Evolutionary conservation across 92 coral and sea anemone genomes (phyloP).

Genomic region (Umimayanthus chanpuru): DNA sequence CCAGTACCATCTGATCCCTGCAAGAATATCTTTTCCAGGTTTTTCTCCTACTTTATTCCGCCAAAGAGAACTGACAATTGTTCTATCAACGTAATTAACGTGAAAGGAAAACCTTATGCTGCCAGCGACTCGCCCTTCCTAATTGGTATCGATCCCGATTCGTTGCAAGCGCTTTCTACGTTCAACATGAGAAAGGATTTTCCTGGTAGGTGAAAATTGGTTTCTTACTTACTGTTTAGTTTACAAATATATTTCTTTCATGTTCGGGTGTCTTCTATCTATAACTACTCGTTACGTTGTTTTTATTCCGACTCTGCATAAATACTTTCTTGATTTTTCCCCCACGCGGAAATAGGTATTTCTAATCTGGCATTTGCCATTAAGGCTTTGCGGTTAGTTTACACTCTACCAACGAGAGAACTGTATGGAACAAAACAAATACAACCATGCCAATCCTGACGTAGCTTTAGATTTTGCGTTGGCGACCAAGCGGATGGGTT

Average conservation of each 20-base stretch:
- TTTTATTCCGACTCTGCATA: not conserved
- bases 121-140: slow-evolving; percentile 94
- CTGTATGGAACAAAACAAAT: too few relatives aligned
- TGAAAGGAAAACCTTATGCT: slow-evolving; percentile 86
- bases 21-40: slow-evolving; percentile 91
- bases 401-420: too few relatives aligned
- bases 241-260: too few relatives aligned
- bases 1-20: slow-evolving; percentile 96
- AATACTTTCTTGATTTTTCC: too few relatives aligned
- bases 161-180: slow-evolving; percentile 68
- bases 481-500: too few relatives aligned
- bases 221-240: not conserved
- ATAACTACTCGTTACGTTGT: not conserved
- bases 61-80: slow-evolving; percentile 95
- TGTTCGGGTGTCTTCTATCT: too few relatives aligned
- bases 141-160: slow-evolving; percentile 74
- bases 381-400: too few relatives aligned
- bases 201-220: slow-evolving; percentile 59
- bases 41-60: slow-evolving; percentile 90
- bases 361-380: too few relatives aligned
- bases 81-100: slow-evolving; percentile 69
- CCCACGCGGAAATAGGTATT: too few relatives aligned
- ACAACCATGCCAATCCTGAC: too few relatives aligned
- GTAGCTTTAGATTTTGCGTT: not conserved
- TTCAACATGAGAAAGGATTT: slow-evolving; percentile 86